phyloP scores from a whole-genome alignment of 2,888 invertebrate genomes.

The Tiliacea aurago region DNA sequence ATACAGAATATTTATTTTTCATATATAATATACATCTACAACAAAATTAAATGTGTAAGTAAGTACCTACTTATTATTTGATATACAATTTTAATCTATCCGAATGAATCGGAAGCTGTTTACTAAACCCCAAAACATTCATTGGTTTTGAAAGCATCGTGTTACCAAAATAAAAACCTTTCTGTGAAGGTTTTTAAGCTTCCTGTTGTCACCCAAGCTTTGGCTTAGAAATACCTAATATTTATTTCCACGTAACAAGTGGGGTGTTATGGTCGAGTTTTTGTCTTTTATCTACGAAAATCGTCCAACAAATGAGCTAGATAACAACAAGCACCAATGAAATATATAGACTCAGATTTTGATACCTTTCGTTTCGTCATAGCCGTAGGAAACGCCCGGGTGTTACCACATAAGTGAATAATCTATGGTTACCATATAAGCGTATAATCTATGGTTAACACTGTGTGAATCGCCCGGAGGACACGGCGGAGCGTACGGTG shows the following conservation, averaged over 20 bases:
- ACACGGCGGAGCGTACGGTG: too few species aligned
- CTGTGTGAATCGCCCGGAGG: too few species aligned
- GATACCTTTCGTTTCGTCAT: neutral
- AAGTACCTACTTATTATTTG: neutral
- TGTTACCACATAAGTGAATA: too few species aligned
- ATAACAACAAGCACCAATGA: neutral
- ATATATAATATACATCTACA: too few species aligned
- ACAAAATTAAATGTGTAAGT: too few species aligned
- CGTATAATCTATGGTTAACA: too few species aligned
- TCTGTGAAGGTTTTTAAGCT: neutral
- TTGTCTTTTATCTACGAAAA: neutral
- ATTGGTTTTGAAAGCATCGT: neutral
- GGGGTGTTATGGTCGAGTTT: neutral
- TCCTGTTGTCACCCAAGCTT: neutral
- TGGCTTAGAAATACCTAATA: neutral
- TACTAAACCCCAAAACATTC: neutral
- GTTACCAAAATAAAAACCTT: neutral
- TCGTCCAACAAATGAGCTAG: neutral
- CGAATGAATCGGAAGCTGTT: neutral
- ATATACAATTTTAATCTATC: neutral
- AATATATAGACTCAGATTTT: neutral
- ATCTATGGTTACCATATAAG: too few species aligned
- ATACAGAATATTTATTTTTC: too few species aligned
- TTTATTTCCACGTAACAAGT: neutral
- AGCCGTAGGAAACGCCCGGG: too few species aligned